phyloP scores from a whole-genome alignment of 2,888 invertebrate species.

The Therioaphis trifolii region DNA sequence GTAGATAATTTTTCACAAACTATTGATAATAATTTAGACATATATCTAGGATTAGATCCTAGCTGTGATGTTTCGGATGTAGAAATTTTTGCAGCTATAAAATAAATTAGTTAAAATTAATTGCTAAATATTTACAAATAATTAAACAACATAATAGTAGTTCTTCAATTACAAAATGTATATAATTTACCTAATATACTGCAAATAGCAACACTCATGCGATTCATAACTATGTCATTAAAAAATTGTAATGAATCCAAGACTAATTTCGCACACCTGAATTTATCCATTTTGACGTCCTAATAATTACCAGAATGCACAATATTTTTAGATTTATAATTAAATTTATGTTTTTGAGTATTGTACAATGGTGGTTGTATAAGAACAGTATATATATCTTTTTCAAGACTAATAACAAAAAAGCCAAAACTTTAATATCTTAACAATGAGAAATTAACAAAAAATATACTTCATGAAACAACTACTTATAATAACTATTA shows the following conservation, averaged over 20 bases:
- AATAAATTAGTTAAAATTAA: slow-evolving; percentile 26
- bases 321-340: slow-evolving; percentile 3
- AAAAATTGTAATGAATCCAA: slow-evolving; percentile 79
- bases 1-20: slow-evolving; percentile 73
- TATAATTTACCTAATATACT: slow-evolving; percentile 74
- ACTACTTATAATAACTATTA: too few relatives aligned
- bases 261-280: slow-evolving; percentile 77
- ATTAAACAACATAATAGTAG: slow-evolving; percentile 18
- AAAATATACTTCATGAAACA: too few relatives aligned
- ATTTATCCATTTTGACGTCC: slow-evolving; percentile 64
- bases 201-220: slow-evolving; percentile 84
- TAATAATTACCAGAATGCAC: slow-evolving; percentile 36
- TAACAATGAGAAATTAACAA: too few relatives aligned
- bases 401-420: too few relatives aligned
- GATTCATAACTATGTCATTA: slow-evolving; percentile 77
- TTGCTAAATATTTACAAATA: not conserved
- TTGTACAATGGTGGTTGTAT: too few relatives aligned
- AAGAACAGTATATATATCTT: too few relatives aligned
- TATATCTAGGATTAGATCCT: slow-evolving; percentile 76
- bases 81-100: slow-evolving; percentile 73
- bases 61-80: slow-evolving; percentile 77
- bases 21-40: slow-evolving; percentile 76
- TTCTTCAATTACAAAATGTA: not conserved
- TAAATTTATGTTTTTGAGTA: too few relatives aligned
- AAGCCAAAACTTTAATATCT: too few relatives aligned